Evolutionary conservation across 1,140 invertebrate species (phyloP).

Genomic region (Hestina assimilis): DNA sequence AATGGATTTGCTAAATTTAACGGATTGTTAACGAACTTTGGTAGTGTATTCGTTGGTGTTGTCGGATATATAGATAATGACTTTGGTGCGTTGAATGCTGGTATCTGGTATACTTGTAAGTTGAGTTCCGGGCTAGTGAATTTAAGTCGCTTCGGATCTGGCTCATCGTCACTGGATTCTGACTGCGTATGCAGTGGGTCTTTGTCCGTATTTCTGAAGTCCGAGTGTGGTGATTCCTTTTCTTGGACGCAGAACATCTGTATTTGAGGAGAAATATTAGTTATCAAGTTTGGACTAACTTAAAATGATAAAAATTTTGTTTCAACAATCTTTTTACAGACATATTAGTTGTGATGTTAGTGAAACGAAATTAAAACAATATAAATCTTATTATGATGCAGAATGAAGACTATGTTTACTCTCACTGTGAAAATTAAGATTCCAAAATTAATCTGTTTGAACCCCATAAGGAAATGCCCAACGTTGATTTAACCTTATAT

Average conservation of each 20-base stretch:
- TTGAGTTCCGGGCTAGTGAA: conserved; percentile 46
- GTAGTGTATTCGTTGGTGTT: conserved; percentile 37
- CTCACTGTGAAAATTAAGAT: too few relatives aligned
- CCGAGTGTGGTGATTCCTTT: conserved; percentile 41
- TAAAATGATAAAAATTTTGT: too few relatives aligned
- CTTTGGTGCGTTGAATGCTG: conserved; percentile 55
- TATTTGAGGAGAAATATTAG: conserved; percentile 25
- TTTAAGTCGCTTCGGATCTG: conserved; percentile 53
- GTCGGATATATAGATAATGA: conserved; percentile 54
- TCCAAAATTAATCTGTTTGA: too few relatives aligned
- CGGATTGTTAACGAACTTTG: conserved; percentile 70
- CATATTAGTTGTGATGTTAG: too few relatives aligned
- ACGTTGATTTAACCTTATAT: too few relatives aligned
- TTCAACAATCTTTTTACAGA: too few relatives aligned
- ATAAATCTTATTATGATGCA: too few relatives aligned
- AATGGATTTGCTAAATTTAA: conserved; percentile 65
- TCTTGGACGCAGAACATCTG: conserved; percentile 74
- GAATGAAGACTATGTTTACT: too few relatives aligned
- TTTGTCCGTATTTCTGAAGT: conserved; percentile 47
- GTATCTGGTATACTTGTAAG: conserved; percentile 67
- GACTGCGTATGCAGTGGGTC: conserved; percentile 51
- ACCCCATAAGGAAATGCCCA: too few relatives aligned
- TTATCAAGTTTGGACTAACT: too few relatives aligned
- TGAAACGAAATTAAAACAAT: too few relatives aligned
- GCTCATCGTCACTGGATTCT: conserved; percentile 64